These are phyloP conservation scores for Trichogramma dendrolimi DNA, from an alignment of 2,888 invertebrate species.

Conservation along the genomic window DNA sequence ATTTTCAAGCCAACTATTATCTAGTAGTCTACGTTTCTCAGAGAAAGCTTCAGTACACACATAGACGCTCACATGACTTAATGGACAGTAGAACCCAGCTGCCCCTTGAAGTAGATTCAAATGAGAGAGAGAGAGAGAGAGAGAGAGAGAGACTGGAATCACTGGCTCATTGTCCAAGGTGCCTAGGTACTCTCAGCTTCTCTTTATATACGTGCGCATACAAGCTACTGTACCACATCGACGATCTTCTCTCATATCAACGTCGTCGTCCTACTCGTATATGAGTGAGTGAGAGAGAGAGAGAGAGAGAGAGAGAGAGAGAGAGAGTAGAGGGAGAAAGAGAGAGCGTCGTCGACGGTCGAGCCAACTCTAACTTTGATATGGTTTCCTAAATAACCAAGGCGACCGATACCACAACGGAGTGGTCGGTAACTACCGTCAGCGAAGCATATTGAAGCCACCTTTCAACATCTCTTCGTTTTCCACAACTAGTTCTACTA, in stretches of 20 bases:
- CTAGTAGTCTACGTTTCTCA: too few species aligned
- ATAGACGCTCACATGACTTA: not conserved
- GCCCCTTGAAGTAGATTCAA: slow-evolving; percentile 9
- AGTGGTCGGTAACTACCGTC: slow-evolving; percentile 44
- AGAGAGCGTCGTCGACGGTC: slow-evolving; percentile 29
- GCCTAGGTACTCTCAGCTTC: not conserved
- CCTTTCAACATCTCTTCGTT: slow-evolving; percentile 18
- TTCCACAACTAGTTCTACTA: slow-evolving; percentile 15
- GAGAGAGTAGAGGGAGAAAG: slow-evolving; percentile 10
- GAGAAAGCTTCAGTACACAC: too few species aligned
- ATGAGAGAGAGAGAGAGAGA: slow-evolving; percentile 35
- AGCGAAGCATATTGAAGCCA: slow-evolving; percentile 45
- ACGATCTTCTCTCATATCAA: slow-evolving; percentile 21
- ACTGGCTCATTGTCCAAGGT: slow-evolving; percentile 38
- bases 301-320: slow-evolving; percentile 19
- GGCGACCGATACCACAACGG: slow-evolving; percentile 45
- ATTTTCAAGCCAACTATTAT: too few species aligned
- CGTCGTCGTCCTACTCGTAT: slow-evolving; percentile 4
- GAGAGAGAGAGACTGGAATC: too few species aligned
- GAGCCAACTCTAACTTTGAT: slow-evolving; percentile 48
- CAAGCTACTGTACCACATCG: too few species aligned
- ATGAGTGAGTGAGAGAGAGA: slow-evolving; percentile 8
- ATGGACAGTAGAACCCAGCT: not conserved
- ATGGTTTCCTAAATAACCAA: slow-evolving; percentile 50
- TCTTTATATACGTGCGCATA: not conserved